Percentiles rank a stretch among this genome's conserved stretches.
phyloP scores from a whole-genome alignment of 1,140 invertebrate genomes.

The Polypedilum pembai region DNA sequence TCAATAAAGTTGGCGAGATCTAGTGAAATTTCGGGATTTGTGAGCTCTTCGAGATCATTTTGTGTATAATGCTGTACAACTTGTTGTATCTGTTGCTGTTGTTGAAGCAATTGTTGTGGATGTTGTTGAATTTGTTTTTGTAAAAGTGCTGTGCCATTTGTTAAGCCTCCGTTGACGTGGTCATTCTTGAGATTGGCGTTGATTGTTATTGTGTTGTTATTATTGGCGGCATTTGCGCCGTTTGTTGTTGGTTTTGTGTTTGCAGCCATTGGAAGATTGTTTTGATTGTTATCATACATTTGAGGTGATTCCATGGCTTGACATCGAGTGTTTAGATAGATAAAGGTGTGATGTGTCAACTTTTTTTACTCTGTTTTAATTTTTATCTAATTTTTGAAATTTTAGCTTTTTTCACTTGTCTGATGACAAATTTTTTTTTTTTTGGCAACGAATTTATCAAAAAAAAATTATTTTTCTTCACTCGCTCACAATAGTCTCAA shows the following conservation, averaged over 20 bases:
- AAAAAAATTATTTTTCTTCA: too few species aligned
- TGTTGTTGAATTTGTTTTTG: constrained; percentile 41
- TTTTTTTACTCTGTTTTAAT: too few species aligned
- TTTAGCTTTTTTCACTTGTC: neutral
- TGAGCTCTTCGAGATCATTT: constrained; percentile 75
- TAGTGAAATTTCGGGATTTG: constrained; percentile 79
- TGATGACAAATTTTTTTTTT: too few species aligned
- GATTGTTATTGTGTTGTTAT: constrained; percentile 37
- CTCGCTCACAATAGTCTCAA: too few species aligned
- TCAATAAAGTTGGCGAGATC: constrained; percentile 84
- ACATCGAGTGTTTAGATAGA: neutral
- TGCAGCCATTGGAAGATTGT: constrained; percentile 41
- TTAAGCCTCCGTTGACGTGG: constrained; percentile 40
- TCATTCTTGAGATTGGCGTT: constrained; percentile 32
- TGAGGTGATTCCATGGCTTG: constrained; percentile 55
- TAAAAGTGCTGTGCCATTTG: constrained; percentile 37
- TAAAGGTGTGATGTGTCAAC: too few species aligned
- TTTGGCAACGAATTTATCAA: too few species aligned
- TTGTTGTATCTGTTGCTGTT: constrained; percentile 43
- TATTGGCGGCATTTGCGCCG: constrained; percentile 37
- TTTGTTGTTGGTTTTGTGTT: constrained; percentile 36
- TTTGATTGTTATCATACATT: constrained; percentile 54
- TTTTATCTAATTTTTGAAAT: too few species aligned
- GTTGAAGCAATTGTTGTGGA: constrained; percentile 37
- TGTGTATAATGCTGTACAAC: constrained; percentile 59